phyloP scores from a whole-genome alignment of 2,888 invertebrate genomes.

The Drosophila mettleri region DNA sequence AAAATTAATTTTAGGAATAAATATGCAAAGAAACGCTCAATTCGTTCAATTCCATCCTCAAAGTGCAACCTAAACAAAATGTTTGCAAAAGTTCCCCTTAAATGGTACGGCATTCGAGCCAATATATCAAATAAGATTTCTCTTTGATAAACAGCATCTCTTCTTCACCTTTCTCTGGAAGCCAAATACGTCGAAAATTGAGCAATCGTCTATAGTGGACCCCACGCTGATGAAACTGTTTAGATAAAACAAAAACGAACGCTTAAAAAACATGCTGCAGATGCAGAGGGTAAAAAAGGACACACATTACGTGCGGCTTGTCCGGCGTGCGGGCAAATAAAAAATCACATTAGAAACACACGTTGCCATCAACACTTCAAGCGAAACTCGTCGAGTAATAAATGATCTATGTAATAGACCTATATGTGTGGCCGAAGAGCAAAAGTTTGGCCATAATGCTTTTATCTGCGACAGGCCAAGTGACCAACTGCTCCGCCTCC shows the following conservation, averaged over 20 bases:
- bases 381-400: conserved; percentile 68
- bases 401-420: conserved; percentile 82
- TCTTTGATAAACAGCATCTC: not conserved
- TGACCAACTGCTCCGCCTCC: conserved; percentile 42
- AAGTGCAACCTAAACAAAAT: not conserved
- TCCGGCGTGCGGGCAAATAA: conserved; percentile 58
- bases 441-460: conserved; percentile 72
- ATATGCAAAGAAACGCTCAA: not conserved
- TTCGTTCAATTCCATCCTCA: not conserved
- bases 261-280: conserved; percentile 38
- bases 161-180: conserved; percentile 1
- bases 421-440: conserved; percentile 30
- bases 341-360: conserved; percentile 83
- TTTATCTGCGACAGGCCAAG: conserved; percentile 69
- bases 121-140: conserved; percentile 2
- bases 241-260: conserved; percentile 52
- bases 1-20: no score
- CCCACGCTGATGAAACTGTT: conserved; percentile 50
- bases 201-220: conserved; percentile 35
- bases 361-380: conserved; percentile 62
- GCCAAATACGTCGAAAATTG: conserved; percentile 55
- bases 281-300: conserved; percentile 36
- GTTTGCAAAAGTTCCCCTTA: not conserved
- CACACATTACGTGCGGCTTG: conserved; percentile 44
- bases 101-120: not conserved